phyloP scores from a whole-genome alignment of 37 sponge, comb jelly and placozoan species.

The Agelas oroides region DNA sequence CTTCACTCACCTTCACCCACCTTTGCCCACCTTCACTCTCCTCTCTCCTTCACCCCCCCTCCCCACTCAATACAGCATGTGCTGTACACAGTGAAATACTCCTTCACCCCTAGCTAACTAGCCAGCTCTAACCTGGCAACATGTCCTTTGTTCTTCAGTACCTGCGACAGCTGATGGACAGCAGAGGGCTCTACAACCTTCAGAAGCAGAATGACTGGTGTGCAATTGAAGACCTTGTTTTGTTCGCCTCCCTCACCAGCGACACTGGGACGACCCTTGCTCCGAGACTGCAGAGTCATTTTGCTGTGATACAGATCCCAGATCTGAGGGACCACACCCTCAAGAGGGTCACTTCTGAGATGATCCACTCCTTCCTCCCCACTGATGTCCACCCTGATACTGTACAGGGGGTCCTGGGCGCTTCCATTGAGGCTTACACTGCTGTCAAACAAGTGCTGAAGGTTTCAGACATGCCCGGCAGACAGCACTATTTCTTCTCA shows the following conservation, averaged over 20 bases:
- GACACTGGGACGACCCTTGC: neutral
- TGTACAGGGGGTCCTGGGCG: conserved; percentile 1
- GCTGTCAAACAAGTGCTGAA: conserved; percentile 31
- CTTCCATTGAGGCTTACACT: conserved; percentile 40
- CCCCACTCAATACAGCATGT: too few relatives aligned
- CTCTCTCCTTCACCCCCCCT: too few relatives aligned
- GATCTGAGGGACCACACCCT: neutral
- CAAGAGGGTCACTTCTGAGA: conserved; percentile 3
- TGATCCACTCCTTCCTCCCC: conserved; percentile 1
- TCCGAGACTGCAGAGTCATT: conserved; percentile 64
- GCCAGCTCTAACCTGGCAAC: too few relatives aligned
- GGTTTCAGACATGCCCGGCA: conserved; percentile 67
- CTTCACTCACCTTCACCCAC: too few relatives aligned
- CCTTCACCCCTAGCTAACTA: too few relatives aligned
- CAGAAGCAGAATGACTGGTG: conserved; percentile 73
- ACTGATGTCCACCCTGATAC: neutral
- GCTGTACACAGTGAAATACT: too few relatives aligned
- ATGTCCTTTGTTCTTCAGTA: conserved; percentile 73
- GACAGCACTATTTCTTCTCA: conserved; percentile 80
- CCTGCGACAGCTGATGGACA: conserved; percentile 83
- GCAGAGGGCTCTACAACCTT: conserved; percentile 74
- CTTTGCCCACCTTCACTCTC: too few relatives aligned
- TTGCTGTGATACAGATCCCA: conserved; percentile 62
- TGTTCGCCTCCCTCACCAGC: conserved; percentile 57
- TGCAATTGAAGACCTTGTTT: conserved; percentile 73